These are phyloP conservation scores for Callyntrura guangdongensis DNA, from an alignment of 2,888 invertebrate species.

Conservation along the genomic window DNA sequence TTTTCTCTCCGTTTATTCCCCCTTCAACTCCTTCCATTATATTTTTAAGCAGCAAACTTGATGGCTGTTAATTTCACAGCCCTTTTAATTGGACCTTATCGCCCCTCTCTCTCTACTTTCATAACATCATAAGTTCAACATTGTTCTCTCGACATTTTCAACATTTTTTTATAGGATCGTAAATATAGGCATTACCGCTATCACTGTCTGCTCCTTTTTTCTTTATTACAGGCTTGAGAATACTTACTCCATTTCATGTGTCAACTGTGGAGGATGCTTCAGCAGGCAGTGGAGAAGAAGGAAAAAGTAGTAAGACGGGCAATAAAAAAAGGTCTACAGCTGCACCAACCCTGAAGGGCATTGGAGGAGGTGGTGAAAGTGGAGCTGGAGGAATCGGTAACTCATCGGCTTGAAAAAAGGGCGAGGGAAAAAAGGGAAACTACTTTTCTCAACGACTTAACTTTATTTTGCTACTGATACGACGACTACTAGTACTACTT, in stretches of 20 bases:
- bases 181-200: background rate
- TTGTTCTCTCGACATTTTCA: background rate
- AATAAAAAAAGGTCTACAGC: constrained; percentile 57
- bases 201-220: background rate
- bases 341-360: too few species aligned
- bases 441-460: constrained; percentile 20
- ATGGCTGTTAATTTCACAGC: constrained; percentile 37
- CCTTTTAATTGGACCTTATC: constrained; percentile 63
- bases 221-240: constrained; percentile 72
- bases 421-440: constrained; percentile 26
- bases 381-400: constrained; percentile 18
- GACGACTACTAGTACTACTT: too few species aligned
- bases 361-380: constrained; percentile 1
- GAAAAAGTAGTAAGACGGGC: constrained; percentile 41
- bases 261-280: constrained; percentile 61
- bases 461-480: background rate
- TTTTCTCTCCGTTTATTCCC: background rate
- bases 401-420: constrained; percentile 27
- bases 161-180: constrained; percentile 2
- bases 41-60: background rate
- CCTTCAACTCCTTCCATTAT: background rate
- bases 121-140: background rate
- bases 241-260: constrained; percentile 75
- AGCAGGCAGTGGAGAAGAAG: constrained; percentile 14
- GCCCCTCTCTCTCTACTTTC: too few species aligned